Evolutionary conservation across 37 sponge, comb jelly and placozoan species (phyloP).

Genomic region (Aplysina aerophoba): DNA sequence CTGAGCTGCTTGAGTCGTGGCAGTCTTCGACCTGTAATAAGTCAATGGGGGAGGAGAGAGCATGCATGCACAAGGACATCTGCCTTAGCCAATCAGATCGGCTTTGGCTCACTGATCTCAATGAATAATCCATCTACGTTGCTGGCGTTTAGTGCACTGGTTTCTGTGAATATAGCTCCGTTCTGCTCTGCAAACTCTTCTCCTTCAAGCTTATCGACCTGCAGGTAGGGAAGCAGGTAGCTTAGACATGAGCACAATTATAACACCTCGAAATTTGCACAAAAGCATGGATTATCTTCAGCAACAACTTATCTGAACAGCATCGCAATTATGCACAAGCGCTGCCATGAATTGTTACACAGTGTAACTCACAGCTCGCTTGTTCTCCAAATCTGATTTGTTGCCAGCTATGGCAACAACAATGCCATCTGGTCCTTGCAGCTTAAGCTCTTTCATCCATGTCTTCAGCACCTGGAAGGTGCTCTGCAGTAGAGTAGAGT

Average conservation of each 20-base stretch:
- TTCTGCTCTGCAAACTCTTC: constrained; percentile 61
- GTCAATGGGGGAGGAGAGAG: neutral
- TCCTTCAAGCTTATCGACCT: constrained; percentile 67
- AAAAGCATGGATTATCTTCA: too few relatives aligned
- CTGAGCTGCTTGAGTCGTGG: neutral
- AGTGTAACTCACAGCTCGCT: constrained; percentile 72
- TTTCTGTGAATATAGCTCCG: constrained; percentile 79
- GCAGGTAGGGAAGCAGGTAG: neutral
- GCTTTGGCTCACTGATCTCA: constrained; percentile 71
- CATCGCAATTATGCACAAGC: too few relatives aligned
- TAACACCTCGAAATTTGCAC: too few relatives aligned
- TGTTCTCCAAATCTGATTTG: constrained; percentile 84
- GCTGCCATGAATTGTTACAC: too few relatives aligned
- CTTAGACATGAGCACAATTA: too few relatives aligned
- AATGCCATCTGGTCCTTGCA: constrained; percentile 81
- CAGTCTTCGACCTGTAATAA: constrained; percentile 8
- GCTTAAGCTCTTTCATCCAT: constrained; percentile 85
- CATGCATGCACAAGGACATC: neutral
- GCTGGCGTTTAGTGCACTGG: constrained; percentile 76
- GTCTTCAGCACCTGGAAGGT: constrained; percentile 67
- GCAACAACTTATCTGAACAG: too few relatives aligned
- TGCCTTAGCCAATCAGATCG: neutral
- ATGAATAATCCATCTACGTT: constrained; percentile 84
- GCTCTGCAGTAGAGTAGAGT: constrained; percentile 6
- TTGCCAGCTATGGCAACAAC: constrained; percentile 93